Percentiles rank a stretch among this genome's conserved stretches.
phyloP scores from a whole-genome alignment of 2,113 vertebrate genomes.

The Pygoscelis antarcticus region DNA sequence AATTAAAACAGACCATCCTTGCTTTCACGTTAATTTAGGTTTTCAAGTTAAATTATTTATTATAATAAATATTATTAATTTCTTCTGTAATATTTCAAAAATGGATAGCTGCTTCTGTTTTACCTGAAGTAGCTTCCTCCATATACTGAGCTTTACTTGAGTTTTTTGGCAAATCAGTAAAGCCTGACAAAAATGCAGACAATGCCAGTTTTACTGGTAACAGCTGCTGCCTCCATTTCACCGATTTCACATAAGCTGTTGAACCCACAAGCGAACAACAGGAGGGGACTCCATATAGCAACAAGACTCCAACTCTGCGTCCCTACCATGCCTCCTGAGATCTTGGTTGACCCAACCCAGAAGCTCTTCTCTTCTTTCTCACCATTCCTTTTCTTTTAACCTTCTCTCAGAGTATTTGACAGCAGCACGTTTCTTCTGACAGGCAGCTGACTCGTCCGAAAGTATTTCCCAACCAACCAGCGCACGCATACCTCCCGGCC shows the following conservation, averaged over 20 bases:
- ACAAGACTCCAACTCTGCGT: background rate
- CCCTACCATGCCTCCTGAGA: background rate
- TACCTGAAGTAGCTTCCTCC: background rate
- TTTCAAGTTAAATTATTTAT: background rate
- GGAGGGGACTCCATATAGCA: background rate
- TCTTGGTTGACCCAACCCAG: fast-evolving
- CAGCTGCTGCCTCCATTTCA: background rate
- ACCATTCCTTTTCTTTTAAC: background rate
- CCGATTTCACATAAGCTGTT: background rate
- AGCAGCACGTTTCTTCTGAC: background rate
- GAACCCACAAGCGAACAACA: background rate
- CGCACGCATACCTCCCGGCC: background rate
- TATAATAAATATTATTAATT: background rate
- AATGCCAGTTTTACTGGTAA: background rate
- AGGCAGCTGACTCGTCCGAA: constrained; percentile 1
- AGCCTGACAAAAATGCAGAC: background rate
- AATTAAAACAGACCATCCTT: background rate
- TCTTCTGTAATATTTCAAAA: background rate
- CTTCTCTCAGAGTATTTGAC: background rate
- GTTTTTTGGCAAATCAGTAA: background rate
- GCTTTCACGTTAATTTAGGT: background rate
- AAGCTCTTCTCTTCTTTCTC: background rate
- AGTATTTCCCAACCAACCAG: constrained; percentile 27
- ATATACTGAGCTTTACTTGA: background rate
- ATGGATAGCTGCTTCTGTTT: background rate